Conservation (phyloP, 2,113 vertebrate species). For the Dasyornis broadbenti region DNA sequence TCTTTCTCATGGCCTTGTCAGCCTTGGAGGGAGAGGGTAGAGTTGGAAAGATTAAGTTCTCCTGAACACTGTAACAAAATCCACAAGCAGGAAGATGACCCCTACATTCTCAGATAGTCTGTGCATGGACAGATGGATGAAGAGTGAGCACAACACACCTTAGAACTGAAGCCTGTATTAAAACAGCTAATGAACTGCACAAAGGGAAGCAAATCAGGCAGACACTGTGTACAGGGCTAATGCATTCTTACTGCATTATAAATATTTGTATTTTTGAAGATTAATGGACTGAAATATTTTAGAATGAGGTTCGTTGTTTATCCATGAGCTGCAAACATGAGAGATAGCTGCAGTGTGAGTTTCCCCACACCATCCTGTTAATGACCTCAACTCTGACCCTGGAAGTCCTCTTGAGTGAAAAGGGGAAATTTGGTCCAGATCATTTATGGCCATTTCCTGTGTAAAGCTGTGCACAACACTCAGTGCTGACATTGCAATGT, state of each 20-base stretch:
- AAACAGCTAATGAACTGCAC: not conserved
- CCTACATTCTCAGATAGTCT: not conserved
- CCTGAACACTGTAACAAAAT: not conserved
- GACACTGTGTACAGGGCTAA: not conserved
- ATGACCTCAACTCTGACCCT: slow-evolving; percentile 50
- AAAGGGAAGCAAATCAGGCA: not conserved
- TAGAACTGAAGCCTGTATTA: not conserved
- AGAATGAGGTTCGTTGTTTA: slow-evolving; percentile 22
- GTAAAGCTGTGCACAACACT: not conserved
- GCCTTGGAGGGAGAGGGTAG: accelerated
- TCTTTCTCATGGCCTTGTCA: not conserved
- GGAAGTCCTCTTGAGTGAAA: not conserved
- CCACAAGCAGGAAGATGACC: not conserved
- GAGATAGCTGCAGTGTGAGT: slow-evolving; percentile 24
- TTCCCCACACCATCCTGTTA: slow-evolving; percentile 16
- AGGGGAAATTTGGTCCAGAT: not conserved
- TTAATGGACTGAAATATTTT: slow-evolving; percentile 52
- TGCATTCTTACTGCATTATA: slow-evolving; percentile 6
- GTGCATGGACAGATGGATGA: not conserved
- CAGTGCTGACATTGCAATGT: not conserved
- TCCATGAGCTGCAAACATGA: not conserved
- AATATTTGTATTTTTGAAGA: slow-evolving; percentile 54
- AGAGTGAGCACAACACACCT: not conserved
- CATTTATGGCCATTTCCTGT: slow-evolving; percentile 11
- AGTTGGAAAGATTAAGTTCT: not conserved